Base-by-base conservation (phyloP, 2,888 invertebrate genomes). In the Eremobia ochroleuca region DNA sequence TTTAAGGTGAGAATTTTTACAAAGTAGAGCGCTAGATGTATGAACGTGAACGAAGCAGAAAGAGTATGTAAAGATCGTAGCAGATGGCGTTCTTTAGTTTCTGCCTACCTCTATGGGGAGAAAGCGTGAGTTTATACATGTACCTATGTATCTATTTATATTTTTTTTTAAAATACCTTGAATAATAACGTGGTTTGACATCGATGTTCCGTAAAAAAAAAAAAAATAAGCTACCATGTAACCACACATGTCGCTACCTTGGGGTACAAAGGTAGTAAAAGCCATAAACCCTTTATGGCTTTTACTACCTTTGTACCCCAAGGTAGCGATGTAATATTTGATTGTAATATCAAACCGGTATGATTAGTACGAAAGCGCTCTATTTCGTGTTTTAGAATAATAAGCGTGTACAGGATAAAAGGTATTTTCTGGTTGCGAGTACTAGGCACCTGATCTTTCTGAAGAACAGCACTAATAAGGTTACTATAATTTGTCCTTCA, bases 261-360 rank as follows among this genome's bases (percentile, higher is more conserved):
- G n/a, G n/a, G n/a, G n/a, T n/a, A n/a, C n/a, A n/a, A n/a, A n/a
- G n/a, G n/a, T n/a, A n/a, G n/a, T n/a, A n/a, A n/a, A n/a, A n/a
- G n/a, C n/a, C n/a, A n/a, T n/a, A n/a, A n/a, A n/a, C n/a, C n/a
- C n/a, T n/a, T n/a, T n/a, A n/a, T n/a, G n/a, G n/a, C n/a, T n/a
- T n/a, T n/a, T n/a, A n/a, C n/a, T n/a, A n/a, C n/a, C n/a, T n/a
- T n/a, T n/a, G n/a, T n/a, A n/a, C n/a, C n/a, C n/a, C n/a, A n/a
- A n/a, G n/a, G n/a, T n/a, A n/a, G n/a, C n/a, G n/a, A 49, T 21
- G 49, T 49, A 49, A 46, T 21, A 6, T 46, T 18, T 21, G 46
- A 72, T 37, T 8, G 31, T n/a, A 4, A 43, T 52, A 25, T 58
- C 13, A 73, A 78, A 79, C 79, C 62, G 58, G 79, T 66, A 59